These are phyloP conservation scores for Chinchilla lanigera DNA, from an alignment of 2,113 vertebrate genomes.

Conservation along the genomic window DNA sequence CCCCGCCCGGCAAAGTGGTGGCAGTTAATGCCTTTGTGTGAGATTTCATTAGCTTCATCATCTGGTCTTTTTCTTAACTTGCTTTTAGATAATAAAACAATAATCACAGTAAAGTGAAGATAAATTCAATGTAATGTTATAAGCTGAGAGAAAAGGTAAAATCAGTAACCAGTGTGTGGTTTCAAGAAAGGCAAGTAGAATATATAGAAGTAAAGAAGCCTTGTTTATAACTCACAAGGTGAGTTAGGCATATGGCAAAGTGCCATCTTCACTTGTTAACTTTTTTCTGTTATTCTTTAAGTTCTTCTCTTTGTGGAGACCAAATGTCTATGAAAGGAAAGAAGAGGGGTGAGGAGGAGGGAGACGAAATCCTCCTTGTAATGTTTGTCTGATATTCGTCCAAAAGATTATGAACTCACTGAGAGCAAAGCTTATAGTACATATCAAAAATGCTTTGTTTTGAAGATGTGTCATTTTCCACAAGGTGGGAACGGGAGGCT, in stretches of 20 bases:
- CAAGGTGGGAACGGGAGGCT: not conserved
- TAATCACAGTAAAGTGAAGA: slow-evolving; percentile 55
- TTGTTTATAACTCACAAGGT: not conserved
- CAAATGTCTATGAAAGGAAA: not conserved
- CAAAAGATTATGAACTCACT: not conserved
- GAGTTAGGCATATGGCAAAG: not conserved
- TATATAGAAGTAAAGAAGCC: not conserved
- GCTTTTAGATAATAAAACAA: not conserved
- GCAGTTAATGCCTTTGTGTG: not conserved
- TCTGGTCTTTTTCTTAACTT: not conserved
- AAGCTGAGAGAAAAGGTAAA: slow-evolving; percentile 38
- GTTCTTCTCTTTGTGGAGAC: not conserved
- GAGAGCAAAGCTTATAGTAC: not conserved
- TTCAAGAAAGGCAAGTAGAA: not conserved
- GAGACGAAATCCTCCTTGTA: not conserved
- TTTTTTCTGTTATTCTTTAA: not conserved
- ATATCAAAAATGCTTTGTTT: not conserved
- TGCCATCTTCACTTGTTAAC: fast-evolving
- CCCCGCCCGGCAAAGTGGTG: fast-evolving
- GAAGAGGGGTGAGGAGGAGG: fast-evolving
- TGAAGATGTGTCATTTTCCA: not conserved
- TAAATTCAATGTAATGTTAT: slow-evolving; percentile 42
- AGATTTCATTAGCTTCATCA: slow-evolving; percentile 13
- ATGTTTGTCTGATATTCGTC: not conserved
- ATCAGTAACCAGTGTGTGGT: not conserved